These are phyloP conservation scores for Tinea trinotella DNA, from an alignment of 2,888 invertebrate species.

Conservation along the genomic window DNA sequence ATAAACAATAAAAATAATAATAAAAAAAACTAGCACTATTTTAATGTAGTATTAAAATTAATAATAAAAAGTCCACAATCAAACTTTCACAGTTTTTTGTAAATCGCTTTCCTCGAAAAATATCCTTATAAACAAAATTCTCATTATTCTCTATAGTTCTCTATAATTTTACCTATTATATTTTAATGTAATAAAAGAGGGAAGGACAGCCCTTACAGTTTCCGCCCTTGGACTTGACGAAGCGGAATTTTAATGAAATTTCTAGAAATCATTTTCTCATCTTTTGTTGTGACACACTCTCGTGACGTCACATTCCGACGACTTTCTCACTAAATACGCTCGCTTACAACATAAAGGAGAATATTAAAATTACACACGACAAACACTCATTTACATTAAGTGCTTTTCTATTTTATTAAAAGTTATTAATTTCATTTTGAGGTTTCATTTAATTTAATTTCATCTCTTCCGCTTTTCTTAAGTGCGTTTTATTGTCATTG, in stretches of 20 bases:
- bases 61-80: no score
- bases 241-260: constrained; percentile 65
- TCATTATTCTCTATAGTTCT: no score
- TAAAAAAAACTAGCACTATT: no score
- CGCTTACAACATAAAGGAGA: constrained; percentile 8
- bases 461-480: no score
- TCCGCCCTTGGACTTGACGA: constrained; percentile 44
- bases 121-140: no score
- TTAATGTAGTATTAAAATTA: no score
- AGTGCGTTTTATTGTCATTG: no score
- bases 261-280: constrained; percentile 51
- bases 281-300: constrained; percentile 40
- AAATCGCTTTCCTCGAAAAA: no score
- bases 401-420: neutral
- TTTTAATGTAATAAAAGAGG: neutral
- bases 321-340: constrained; percentile 3
- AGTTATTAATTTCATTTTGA: neutral
- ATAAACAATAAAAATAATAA: no score
- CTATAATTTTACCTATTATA: neutral
- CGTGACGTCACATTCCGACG: constrained; percentile 15
- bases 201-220: constrained; percentile 41
- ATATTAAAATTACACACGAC: constrained; percentile 8
- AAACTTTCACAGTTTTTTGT: no score
- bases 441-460: no score
- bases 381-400: neutral